A percentile compares a stretch with the other conserved stretches of the same genome.
phyloP scores from a whole-genome alignment of 2,888 invertebrate genomes.

The Ashinkailepas kermadecensis region DNA sequence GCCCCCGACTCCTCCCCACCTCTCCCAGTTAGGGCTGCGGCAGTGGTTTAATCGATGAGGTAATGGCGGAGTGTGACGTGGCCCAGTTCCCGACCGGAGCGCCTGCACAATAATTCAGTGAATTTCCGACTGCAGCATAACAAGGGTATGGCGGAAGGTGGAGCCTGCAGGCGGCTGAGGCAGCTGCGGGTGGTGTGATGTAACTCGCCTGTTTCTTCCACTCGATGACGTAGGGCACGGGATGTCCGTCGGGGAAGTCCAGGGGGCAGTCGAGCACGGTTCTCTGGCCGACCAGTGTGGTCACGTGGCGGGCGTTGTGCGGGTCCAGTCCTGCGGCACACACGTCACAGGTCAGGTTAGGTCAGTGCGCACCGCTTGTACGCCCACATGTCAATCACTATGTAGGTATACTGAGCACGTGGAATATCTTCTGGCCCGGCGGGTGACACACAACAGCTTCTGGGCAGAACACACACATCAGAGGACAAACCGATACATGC shows the following conservation, averaged over 20 bases:
- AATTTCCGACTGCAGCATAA: not conserved
- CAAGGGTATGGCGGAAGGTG: not conserved
- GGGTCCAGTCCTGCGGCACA: not conserved
- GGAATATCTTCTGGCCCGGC: too few species aligned
- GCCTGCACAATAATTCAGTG: not conserved
- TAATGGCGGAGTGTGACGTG: not conserved
- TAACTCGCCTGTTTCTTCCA: constrained; percentile 96
- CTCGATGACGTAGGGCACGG: constrained; percentile 95
- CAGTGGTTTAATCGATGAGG: not conserved
- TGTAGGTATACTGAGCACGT: too few species aligned
- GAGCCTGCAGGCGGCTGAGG: too few species aligned
- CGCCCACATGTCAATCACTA: too few species aligned
- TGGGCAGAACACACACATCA: too few species aligned
- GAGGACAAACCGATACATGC: too few species aligned
- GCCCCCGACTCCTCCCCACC: too few species aligned
- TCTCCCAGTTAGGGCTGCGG: not conserved
- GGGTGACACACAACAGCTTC: too few species aligned
- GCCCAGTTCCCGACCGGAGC: not conserved
- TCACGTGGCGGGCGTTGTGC: constrained; percentile 78
- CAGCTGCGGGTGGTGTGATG: not conserved
- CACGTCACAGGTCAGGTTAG: not conserved
- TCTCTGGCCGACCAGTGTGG: constrained; percentile 92
- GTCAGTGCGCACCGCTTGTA: too few species aligned
- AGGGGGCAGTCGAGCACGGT: constrained; percentile 97
- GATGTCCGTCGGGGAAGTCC: constrained; percentile 90